A percentile compares a stretch with the other conserved stretches of the same genome.
These are phyloP conservation scores for Ophraella communa DNA, from an alignment of 2,888 invertebrate species.

Conservation along the genomic window DNA sequence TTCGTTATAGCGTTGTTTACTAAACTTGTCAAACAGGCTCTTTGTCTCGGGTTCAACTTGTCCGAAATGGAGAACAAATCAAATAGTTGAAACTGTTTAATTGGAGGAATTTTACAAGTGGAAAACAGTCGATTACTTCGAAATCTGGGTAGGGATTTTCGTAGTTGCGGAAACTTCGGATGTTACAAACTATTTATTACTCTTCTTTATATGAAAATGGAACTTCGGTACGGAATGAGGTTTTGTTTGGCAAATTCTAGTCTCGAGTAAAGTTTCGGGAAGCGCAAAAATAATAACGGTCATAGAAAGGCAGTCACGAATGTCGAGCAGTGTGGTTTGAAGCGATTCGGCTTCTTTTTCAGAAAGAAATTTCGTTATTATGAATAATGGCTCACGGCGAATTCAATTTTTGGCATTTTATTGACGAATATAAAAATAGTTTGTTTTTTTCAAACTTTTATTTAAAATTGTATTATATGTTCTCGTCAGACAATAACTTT, in stretches of 20 bases:
- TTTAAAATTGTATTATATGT: no score
- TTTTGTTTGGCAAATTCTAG: neutral
- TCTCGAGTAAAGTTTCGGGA: neutral
- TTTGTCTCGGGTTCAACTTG: slow-evolving; percentile 34
- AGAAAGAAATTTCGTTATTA: no score
- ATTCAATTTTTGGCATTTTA: no score
- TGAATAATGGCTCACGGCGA: no score
- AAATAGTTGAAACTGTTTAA: slow-evolving; percentile 36
- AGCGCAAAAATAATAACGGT: neutral
- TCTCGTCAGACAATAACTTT: no score
- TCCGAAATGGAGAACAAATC: slow-evolving; percentile 33
- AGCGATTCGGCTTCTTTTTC: no score
- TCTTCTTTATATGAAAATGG: slow-evolving; percentile 3
- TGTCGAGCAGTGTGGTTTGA: no score
- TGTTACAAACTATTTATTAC: slow-evolving; percentile 17
- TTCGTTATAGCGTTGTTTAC: slow-evolving; percentile 55
- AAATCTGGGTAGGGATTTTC: slow-evolving; percentile 18
- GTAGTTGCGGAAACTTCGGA: slow-evolving; percentile 8
- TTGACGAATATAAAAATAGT: no score
- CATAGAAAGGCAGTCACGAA: neutral
- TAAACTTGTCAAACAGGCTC: slow-evolving; percentile 42
- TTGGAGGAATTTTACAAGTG: slow-evolving; percentile 32
- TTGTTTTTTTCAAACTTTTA: no score
- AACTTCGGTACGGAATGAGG: neutral
- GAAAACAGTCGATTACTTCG: slow-evolving; percentile 24